Base-by-base conservation (phyloP, 2,888 invertebrate genomes). In the Elmis aenea region DNA sequence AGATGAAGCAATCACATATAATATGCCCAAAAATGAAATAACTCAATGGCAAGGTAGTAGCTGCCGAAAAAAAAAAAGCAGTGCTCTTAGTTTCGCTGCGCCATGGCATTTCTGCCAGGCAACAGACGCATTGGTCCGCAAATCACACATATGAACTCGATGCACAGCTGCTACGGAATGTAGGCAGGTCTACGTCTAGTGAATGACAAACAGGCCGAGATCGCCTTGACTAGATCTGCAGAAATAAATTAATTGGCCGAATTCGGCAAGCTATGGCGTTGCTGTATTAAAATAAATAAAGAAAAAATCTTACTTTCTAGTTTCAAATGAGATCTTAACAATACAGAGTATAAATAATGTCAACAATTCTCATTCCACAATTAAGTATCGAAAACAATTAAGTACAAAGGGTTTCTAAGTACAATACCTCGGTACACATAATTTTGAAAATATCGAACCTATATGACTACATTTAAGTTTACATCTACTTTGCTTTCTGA, bases 51-150 rank as follows among this genome's bases (percentile, higher is more conserved):
- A 26, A 9, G 9, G 21, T 5, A 3, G 13, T 33, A 26, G 26
- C 26, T 26, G 26, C 21, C 12, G 6, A 18, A 22, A 26, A 3
- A 10, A 11, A 33, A n/a, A n/a, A n/a, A n/a, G n/a, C n/a, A n/a
- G n/a, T n/a, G 61, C 62, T 62, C 62, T 61, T 63, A 62, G 61
- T 61, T 62, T 59, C 57, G 57, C 48, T 57, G 52, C 52, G 53
- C 54, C 57, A 50, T 54, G 57, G 56, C 58, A 43, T 42, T 22
- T 24, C 31, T 38, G 52, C 51, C 55, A 56, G 51, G 57, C 56
- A 55, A 57, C 50, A 60, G 61, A 64, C 61, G 59, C 64, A 61
- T 66, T 66, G 66, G 66, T 66, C 66, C 66, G 58, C 62, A 51
- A 65, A 64, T 62, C 63, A 64, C 62, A 64, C 54, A 52, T 42